These are phyloP conservation scores for Leptoclinus maculatus DNA, from an alignment of 2,797 vertebrate species.

Conservation along the genomic window DNA sequence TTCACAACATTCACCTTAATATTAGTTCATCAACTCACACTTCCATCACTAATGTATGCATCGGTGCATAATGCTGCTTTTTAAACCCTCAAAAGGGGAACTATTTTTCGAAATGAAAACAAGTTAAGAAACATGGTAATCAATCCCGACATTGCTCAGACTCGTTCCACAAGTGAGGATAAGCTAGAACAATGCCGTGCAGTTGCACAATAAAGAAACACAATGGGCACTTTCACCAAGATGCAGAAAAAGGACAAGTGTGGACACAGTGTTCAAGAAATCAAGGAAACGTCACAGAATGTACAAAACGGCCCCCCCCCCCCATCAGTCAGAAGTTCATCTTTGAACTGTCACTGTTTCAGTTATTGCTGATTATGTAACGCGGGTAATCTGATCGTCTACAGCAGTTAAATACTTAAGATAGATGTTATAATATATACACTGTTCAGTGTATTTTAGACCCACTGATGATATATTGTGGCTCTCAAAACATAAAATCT, in stretches of 20 bases:
- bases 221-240: slow-evolving; percentile 49
- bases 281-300: slow-evolving; percentile 9
- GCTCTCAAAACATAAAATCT: background rate
- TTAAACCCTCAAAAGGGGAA: background rate
- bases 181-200: slow-evolving; percentile 14
- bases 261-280: background rate
- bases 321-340: background rate
- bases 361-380: background rate
- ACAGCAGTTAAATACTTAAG: background rate
- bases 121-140: background rate
- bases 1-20: background rate
- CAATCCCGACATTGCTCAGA: slow-evolving; percentile 19
- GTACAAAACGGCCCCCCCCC: background rate
- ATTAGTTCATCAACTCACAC: background rate
- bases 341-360: background rate
- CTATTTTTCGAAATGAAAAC: background rate
- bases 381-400: background rate
- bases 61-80: background rate
- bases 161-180: background rate
- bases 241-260: slow-evolving; percentile 36
- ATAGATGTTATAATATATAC: background rate
- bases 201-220: slow-evolving; percentile 37
- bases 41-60: background rate
- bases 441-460: background rate
- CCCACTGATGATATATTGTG: background rate